These are phyloP conservation scores for Symphodus melops DNA, from an alignment of 2,113 vertebrate species.

Conservation along the genomic window DNA sequence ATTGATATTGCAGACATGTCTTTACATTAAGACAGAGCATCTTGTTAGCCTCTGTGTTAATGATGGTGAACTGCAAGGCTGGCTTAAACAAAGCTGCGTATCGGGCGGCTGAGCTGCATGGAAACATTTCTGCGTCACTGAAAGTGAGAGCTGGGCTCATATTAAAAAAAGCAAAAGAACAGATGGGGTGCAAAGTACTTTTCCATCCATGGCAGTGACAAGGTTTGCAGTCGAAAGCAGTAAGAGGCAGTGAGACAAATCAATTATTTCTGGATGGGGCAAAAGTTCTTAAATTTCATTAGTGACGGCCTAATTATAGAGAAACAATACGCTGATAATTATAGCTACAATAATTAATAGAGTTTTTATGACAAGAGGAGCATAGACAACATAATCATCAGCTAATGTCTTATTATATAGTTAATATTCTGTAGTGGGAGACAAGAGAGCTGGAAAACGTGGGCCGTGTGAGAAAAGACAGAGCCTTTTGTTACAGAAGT, in stretches of 20 bases:
- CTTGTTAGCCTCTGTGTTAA: conserved; percentile 65
- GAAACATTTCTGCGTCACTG: conserved; percentile 69
- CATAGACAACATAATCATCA: conserved; percentile 65
- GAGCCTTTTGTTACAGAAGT: neutral
- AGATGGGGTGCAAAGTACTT: conserved; percentile 48
- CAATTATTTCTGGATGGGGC: conserved; percentile 69
- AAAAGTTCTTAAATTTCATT: conserved; percentile 78
- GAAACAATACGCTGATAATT: conserved; percentile 80
- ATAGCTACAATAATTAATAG: conserved; percentile 79
- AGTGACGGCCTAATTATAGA: conserved; percentile 77
- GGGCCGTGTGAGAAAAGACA: neutral
- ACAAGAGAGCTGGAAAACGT: conserved; percentile 35
- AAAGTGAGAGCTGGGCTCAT: conserved; percentile 48
- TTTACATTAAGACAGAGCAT: conserved; percentile 43
- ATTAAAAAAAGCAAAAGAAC: conserved; percentile 39
- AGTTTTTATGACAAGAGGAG: conserved; percentile 70
- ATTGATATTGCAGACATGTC: conserved; percentile 16
- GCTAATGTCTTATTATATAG: conserved; percentile 72
- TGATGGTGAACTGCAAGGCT: conserved; percentile 41
- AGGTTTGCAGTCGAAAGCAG: conserved; percentile 71
- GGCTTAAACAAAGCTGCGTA: conserved; percentile 51
- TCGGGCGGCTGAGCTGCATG: conserved; percentile 46
- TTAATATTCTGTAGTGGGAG: conserved; percentile 70
- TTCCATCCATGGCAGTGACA: conserved; percentile 46
- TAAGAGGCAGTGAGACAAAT: conserved; percentile 71